phyloP scores from a whole-genome alignment of 2,113 vertebrate genomes.

The Pelusios castaneus region DNA sequence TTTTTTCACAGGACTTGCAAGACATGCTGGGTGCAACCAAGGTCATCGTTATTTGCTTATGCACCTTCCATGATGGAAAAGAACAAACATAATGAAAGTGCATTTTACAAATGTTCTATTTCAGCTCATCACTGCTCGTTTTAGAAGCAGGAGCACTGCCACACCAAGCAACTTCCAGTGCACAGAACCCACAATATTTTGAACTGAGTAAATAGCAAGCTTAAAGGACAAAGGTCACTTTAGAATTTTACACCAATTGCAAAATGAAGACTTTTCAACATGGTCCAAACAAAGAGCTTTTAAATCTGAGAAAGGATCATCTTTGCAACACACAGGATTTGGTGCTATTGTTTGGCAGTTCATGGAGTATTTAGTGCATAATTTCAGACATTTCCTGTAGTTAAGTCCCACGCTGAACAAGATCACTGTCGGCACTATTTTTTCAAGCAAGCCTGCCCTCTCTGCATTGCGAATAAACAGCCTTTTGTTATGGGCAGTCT shows the following conservation, averaged over 20 bases:
- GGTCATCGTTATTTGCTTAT: neutral
- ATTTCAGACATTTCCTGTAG: slow-evolving; percentile 70
- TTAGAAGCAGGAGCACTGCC: slow-evolving; percentile 28
- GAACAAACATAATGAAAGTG: neutral
- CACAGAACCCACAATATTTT: slow-evolving; percentile 5
- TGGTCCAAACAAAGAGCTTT: neutral
- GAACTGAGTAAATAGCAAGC: slow-evolving; percentile 33
- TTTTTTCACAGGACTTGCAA: neutral
- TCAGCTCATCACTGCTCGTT: neutral
- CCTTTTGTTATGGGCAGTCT: slow-evolving; percentile 42
- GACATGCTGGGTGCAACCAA: neutral
- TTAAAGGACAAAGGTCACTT: neutral
- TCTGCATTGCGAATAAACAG: slow-evolving; percentile 25
- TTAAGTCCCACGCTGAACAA: slow-evolving; percentile 56
- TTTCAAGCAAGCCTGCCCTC: neutral
- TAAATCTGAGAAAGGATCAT: neutral
- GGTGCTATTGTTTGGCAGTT: slow-evolving; percentile 26
- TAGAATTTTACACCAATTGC: neutral
- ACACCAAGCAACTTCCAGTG: neutral
- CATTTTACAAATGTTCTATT: neutral
- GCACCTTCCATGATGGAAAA: neutral
- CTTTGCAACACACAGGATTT: neutral
- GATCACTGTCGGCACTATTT: slow-evolving; percentile 5
- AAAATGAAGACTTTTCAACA: neutral
- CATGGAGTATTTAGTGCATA: slow-evolving; percentile 7